A percentile compares a stretch with the other conserved stretches of the same genome.
These are phyloP conservation scores for Fulmarus glacialis DNA, from an alignment of 2,113 vertebrate genomes.

Conservation along the genomic window DNA sequence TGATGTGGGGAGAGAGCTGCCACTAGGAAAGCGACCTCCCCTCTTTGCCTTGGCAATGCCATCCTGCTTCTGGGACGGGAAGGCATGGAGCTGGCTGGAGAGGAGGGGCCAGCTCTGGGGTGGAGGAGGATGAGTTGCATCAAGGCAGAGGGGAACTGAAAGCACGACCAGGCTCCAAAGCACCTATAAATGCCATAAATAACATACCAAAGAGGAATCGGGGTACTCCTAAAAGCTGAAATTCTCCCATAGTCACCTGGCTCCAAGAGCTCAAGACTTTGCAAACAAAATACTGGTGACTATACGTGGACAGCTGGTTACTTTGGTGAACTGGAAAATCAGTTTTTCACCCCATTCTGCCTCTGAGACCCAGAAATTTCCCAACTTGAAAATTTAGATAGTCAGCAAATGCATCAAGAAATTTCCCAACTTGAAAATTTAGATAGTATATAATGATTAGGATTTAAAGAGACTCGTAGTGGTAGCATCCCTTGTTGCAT, in stretches of 20 bases:
- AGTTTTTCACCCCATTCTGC: not conserved
- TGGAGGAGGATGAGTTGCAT: not conserved
- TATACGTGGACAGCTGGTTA: not conserved
- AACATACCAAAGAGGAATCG: not conserved
- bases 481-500: not conserved
- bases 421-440: not conserved
- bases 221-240: not conserved
- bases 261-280: not conserved
- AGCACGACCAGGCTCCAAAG: not conserved
- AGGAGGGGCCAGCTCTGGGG: not conserved
- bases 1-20: conserved; percentile 43
- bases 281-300: not conserved
- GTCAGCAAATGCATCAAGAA: not conserved
- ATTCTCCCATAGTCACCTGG: not conserved
- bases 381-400: not conserved
- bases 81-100: not conserved
- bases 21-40: rapidly evolving
- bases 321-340: not conserved
- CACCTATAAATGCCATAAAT: not conserved
- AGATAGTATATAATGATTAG: too few species aligned
- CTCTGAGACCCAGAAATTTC: not conserved
- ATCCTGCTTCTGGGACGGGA: not conserved
- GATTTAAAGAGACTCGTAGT: not conserved
- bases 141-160: not conserved
- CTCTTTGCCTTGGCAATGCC: not conserved